A percentile compares a stretch with the other conserved stretches of the same genome.
These are phyloP conservation scores for Trissolcus brochymenae DNA, from an alignment of 2,888 invertebrate genomes.

Conservation along the genomic window DNA sequence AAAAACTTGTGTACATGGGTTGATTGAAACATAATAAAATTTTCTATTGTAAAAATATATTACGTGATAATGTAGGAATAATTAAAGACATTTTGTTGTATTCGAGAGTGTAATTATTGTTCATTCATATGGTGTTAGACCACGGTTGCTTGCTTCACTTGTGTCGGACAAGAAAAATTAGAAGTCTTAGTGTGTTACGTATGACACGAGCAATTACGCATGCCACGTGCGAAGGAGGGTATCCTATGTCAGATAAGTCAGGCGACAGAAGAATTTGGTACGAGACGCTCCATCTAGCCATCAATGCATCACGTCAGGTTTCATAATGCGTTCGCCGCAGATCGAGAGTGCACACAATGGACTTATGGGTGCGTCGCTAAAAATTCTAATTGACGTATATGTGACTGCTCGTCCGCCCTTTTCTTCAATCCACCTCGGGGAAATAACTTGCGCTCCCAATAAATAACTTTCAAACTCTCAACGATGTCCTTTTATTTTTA, in stretches of 20 bases:
- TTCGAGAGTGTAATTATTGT: background rate
- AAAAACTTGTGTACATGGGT: too few relatives aligned
- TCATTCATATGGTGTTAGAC: slow-evolving; percentile 22
- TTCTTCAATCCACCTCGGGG: slow-evolving; percentile 47
- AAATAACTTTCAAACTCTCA: slow-evolving; percentile 21
- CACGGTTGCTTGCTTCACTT: slow-evolving; percentile 13
- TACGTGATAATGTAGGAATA: background rate
- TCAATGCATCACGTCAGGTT: slow-evolving; percentile 64
- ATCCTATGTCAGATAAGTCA: slow-evolving; percentile 50
- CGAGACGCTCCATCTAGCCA: slow-evolving; percentile 64
- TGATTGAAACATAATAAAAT: too few relatives aligned
- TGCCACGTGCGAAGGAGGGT: slow-evolving; percentile 61
- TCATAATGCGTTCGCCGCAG: slow-evolving; percentile 68
- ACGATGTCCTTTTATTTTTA: slow-evolving; percentile 1
- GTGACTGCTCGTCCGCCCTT: slow-evolving; percentile 56
- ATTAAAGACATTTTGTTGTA: too few relatives aligned
- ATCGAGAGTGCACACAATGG: slow-evolving; percentile 64
- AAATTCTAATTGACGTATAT: slow-evolving; percentile 62
- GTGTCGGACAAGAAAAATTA: slow-evolving; percentile 36
- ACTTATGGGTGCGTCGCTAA: slow-evolving; percentile 67
- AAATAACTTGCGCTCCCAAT: slow-evolving; percentile 33
- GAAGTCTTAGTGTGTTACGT: slow-evolving; percentile 36
- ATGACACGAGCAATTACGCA: slow-evolving; percentile 63
- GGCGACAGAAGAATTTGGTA: slow-evolving; percentile 61
- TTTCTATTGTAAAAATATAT: too few relatives aligned